These are phyloP conservation scores for Acyrthosiphon pisum DNA, from an alignment of 1,140 invertebrate genomes.

Conservation along the genomic window DNA sequence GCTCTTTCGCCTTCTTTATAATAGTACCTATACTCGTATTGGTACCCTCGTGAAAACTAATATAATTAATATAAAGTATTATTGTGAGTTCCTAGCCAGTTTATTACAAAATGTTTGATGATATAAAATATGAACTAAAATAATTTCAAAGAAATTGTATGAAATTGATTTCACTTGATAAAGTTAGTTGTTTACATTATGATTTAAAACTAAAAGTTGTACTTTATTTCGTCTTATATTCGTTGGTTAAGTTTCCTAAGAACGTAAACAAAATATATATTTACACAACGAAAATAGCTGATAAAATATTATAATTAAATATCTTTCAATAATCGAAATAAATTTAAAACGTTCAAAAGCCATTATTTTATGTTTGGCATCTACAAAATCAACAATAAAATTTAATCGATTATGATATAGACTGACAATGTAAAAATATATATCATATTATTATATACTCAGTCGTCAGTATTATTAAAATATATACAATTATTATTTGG, in stretches of 20 bases:
- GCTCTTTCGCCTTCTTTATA: background rate
- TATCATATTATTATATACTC: background rate
- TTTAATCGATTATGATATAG: background rate
- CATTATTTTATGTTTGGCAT: background rate
- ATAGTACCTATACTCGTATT: background rate
- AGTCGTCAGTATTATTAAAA: no score
- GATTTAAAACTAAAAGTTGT: background rate
- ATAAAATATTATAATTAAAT: background rate
- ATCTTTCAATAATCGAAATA: background rate
- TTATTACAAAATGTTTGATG: background rate
- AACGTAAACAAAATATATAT: background rate
- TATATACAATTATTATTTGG: background rate
- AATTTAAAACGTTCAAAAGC: background rate
- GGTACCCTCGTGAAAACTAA: background rate
- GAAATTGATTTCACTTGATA: background rate
- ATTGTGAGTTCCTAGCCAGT: background rate
- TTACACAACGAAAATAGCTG: background rate
- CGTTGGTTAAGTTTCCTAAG: background rate
- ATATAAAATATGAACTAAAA: background rate
- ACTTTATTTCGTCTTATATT: background rate
- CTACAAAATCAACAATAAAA: background rate
- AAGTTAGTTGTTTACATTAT: slow-evolving; percentile 1
- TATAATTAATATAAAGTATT: slow-evolving; percentile 1
- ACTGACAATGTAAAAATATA: background rate
- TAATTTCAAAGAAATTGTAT: background rate